Evolutionary conservation across 2,797 vertebrate genomes (phyloP), one percentile per base, ranked within the genome.

Genomic region (Catharus ustulatus): DNA sequence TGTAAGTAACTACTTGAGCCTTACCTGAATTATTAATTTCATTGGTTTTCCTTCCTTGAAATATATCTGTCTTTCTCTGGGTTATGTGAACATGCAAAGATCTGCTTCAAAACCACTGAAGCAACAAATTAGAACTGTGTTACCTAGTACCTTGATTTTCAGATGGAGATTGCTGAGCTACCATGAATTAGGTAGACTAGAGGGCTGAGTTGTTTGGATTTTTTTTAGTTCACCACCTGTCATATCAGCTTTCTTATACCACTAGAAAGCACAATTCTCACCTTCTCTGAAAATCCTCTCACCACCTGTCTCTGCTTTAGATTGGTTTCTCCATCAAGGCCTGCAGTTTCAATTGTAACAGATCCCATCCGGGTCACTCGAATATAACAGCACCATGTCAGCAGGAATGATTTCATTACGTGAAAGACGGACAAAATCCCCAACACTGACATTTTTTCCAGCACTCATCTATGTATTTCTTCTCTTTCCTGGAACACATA

Each of bases 381-480:
- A 98, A 88, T 98, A 98, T 23, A 99, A 97, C 91, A 99, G 97
- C 71, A 99, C 97, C 98, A 99, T 98, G 90, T 99, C 99, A 59
- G 99, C 99, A 45, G 99, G 99, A 93, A 99, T 98, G 69, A 99
- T 98, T 89, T 99, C 99, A n/a, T 99, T 99, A 92, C 98, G 98
- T 51, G 98, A 98, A 71, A 99, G 98, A n/a, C 97, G 98, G 42
- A 99, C 96, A 17, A 99, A 98, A 96, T 99, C 99, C 9, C 99
- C 99, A 19, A 99, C 99, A 3, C 76, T 96, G 34, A 99, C 97
- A 14, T 99, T 98, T 96, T 96, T 99, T 99, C 99, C 99, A 99
- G 90, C 96, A 91, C 30, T 89, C 93, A 45, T 98, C 98, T 38
- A 97, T 7, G n/a, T 99, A 99, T 52, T 89, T 95, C 77, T 98